Evolutionary conservation across 2,113 vertebrate species (phyloP).

Genomic region (Aldabrachelys gigantea): DNA sequence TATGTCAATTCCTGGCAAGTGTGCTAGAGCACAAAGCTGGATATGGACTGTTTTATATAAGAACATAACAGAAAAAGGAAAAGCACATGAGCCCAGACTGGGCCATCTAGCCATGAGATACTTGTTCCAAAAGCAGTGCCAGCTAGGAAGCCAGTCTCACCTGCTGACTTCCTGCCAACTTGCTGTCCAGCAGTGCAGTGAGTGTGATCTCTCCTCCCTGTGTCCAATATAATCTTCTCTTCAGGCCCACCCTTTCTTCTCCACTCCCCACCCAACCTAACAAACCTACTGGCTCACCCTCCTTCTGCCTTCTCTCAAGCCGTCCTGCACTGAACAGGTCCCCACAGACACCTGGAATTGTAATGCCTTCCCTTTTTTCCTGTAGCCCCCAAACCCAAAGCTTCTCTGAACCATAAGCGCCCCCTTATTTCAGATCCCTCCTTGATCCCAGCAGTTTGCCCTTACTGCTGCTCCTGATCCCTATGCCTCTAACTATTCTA

Average conservation of each 20-base stretch:
- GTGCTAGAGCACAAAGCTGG: background rate
- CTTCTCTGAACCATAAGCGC: background rate
- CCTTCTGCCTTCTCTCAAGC: background rate
- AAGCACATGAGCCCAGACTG: background rate
- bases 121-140: background rate
- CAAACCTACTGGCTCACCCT: background rate
- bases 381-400: background rate
- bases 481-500: background rate
- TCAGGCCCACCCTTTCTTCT: background rate
- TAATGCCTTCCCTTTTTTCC: background rate
- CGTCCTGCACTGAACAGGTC: background rate
- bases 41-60: background rate
- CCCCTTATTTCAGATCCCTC: background rate
- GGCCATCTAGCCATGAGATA: background rate
- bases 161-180: background rate
- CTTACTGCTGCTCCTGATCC: background rate
- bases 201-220: background rate
- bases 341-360: background rate
- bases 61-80: background rate
- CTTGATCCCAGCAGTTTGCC: background rate
- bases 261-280: background rate
- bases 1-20: background rate
- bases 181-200: background rate
- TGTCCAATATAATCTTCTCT: background rate
- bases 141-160: background rate